Conservation (phyloP, 2,888 invertebrate genomes). For the Druceiella hillmani region DNA sequence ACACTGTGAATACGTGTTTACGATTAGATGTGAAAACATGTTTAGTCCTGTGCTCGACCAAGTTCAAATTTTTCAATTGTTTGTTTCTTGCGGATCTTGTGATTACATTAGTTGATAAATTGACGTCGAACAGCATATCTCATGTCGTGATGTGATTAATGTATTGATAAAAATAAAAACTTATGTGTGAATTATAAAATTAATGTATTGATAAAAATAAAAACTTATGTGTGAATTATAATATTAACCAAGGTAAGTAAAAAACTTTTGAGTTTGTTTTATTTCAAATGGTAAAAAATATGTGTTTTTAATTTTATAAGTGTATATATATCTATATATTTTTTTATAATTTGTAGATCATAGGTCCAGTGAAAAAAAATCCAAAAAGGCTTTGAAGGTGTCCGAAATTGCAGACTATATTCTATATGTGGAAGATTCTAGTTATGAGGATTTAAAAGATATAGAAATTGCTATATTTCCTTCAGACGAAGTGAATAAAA, state of each 20-base stretch:
- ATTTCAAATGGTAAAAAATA: neutral
- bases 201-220: neutral
- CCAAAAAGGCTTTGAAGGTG: too few relatives aligned
- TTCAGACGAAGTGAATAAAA: too few relatives aligned
- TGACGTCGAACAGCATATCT: neutral
- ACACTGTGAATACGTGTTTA: too few relatives aligned
- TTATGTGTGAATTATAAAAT: neutral
- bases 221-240: neutral
- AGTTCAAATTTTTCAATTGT: neutral
- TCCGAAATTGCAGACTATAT: too few relatives aligned
- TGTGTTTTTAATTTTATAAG: neutral
- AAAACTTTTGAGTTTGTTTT: neutral
- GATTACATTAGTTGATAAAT: neutral
- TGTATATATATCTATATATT: neutral
- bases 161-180: neutral
- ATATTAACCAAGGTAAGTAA: neutral
- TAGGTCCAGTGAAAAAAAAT: too few relatives aligned
- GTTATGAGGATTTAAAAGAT: too few relatives aligned
- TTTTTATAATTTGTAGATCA: neutral
- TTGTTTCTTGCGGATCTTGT: neutral
- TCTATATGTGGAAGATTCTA: too few relatives aligned
- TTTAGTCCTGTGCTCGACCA: too few relatives aligned
- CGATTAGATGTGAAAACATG: too few relatives aligned
- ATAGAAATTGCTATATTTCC: too few relatives aligned
- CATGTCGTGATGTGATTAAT: neutral